phyloP scores from a whole-genome alignment of 2,888 invertebrate genomes.

The Epinotia bilunana region DNA sequence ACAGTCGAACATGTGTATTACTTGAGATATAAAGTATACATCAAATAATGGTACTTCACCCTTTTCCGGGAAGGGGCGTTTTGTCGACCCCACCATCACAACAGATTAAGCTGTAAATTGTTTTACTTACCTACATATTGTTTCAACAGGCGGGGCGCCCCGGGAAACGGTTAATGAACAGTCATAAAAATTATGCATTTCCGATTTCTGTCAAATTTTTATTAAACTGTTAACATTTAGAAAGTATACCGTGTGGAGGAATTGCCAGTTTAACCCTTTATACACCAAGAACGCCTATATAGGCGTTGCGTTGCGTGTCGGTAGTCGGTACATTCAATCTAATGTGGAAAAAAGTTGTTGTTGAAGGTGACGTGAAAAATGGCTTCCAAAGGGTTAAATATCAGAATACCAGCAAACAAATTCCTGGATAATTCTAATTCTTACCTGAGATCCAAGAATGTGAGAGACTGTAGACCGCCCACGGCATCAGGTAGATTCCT shows the following conservation, averaged over 20 bases:
- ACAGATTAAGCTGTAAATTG: not conserved
- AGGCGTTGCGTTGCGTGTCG: too few species aligned
- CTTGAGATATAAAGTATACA: not conserved
- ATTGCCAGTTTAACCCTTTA: too few species aligned
- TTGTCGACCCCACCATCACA: not conserved
- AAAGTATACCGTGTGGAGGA: too few species aligned
- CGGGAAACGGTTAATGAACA: not conserved
- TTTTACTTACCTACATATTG: not conserved
- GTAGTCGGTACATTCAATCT: too few species aligned
- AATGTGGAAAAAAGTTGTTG: too few species aligned
- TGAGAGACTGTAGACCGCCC: conserved; percentile 92
- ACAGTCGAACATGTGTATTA: too few species aligned
- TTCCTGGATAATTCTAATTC: conserved; percentile 46
- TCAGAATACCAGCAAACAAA: not conserved
- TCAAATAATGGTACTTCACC: not conserved
- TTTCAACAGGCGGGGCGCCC: not conserved
- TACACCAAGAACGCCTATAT: too few species aligned
- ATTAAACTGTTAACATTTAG: too few species aligned
- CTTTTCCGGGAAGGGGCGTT: not conserved
- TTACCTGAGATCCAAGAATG: conserved; percentile 95
- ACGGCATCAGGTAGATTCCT: conserved; percentile 94
- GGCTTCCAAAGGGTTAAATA: not conserved
- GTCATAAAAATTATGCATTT: not conserved
- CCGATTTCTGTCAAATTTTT: not conserved
- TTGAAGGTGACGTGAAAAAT: too few species aligned